phyloP scores from a whole-genome alignment of 2,888 invertebrate species.

The Flexamia atlantica region DNA sequence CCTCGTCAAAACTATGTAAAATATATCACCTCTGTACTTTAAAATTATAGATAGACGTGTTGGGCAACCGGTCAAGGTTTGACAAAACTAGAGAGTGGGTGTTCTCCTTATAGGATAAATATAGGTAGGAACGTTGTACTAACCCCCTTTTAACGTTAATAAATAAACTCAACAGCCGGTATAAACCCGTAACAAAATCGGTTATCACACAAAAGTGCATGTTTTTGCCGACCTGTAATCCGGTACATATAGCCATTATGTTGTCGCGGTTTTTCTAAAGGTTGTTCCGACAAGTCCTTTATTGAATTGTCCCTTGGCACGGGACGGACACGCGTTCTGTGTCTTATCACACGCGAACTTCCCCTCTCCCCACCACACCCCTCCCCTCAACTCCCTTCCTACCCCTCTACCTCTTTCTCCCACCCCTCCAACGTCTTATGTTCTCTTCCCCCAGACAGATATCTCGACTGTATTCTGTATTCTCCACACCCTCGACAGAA shows the following conservation, averaged over 20 bases:
- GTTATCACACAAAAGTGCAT: conserved; percentile 13
- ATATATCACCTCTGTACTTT: too few relatives aligned
- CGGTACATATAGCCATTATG: conserved; percentile 39
- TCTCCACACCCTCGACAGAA: neutral
- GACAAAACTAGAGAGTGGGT: too few relatives aligned
- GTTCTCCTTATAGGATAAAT: too few relatives aligned
- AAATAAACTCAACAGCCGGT: too few relatives aligned
- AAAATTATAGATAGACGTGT: too few relatives aligned
- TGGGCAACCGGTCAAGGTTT: too few relatives aligned
- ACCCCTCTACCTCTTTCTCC: neutral
- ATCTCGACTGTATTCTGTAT: conserved; percentile 23
- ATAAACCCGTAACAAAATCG: neutral
- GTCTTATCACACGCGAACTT: conserved; percentile 21
- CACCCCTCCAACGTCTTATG: neutral
- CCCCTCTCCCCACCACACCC: neutral
- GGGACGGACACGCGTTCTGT: conserved; percentile 4
- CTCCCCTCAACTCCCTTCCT: neutral
- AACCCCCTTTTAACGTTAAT: too few relatives aligned
- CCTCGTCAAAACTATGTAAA: too few relatives aligned
- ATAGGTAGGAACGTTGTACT: too few relatives aligned
- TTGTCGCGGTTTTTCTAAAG: conserved; percentile 29
- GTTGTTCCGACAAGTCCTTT: conserved; percentile 26
- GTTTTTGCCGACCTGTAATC: neutral
- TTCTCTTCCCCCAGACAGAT: neutral
- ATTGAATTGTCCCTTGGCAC: conserved; percentile 41